Percentiles rank a stretch among this genome's conserved stretches.
Evolutionary conservation across 2,797 vertebrate species (phyloP).

Genomic region (Salarias fasciatus): DNA sequence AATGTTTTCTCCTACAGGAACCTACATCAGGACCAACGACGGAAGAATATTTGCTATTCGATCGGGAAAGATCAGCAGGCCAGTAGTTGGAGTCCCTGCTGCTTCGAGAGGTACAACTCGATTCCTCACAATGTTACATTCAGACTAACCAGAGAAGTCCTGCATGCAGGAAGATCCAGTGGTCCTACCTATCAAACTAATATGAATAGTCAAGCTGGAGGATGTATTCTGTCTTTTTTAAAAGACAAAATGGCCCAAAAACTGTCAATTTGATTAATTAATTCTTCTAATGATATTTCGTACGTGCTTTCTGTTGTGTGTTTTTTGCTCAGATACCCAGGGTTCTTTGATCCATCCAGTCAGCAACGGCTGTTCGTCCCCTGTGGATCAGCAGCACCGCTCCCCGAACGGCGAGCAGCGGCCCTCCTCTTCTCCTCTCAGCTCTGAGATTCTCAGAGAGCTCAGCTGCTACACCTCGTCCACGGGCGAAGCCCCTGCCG

Average conservation of each 20-base stretch:
- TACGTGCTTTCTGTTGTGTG: constrained; percentile 15
- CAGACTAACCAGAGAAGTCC: too few species aligned
- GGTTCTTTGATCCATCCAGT: constrained; percentile 75
- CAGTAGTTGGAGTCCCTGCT: constrained; percentile 79
- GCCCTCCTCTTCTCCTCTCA: constrained; percentile 89
- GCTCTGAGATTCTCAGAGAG: constrained; percentile 92
- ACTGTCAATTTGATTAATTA: too few species aligned
- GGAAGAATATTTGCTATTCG: constrained; percentile 98
- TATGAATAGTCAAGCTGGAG: too few species aligned
- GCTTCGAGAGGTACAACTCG: constrained; percentile 83
- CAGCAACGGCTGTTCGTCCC: constrained; percentile 92
- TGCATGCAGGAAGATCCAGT: too few species aligned
- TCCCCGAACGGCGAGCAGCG: constrained; percentile 83
- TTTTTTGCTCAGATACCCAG: constrained; percentile 82
- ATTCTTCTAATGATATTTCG: too few species aligned
- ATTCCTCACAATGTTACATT: too few species aligned
- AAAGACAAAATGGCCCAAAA: too few species aligned
- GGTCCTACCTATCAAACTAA: too few species aligned
- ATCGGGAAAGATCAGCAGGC: constrained; percentile 92
- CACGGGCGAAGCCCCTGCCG: constrained; percentile 74
- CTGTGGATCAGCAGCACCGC: constrained; percentile 78
- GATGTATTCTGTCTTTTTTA: too few species aligned
- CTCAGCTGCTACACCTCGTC: constrained; percentile 89
- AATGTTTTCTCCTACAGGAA: constrained; percentile 82
- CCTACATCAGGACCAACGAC: constrained; percentile 96